Evolutionary conservation across 2,797 vertebrate genomes (phyloP), one percentile per base, ranked within the genome.

Genomic region (Notoglanidium macrostoma): DNA sequence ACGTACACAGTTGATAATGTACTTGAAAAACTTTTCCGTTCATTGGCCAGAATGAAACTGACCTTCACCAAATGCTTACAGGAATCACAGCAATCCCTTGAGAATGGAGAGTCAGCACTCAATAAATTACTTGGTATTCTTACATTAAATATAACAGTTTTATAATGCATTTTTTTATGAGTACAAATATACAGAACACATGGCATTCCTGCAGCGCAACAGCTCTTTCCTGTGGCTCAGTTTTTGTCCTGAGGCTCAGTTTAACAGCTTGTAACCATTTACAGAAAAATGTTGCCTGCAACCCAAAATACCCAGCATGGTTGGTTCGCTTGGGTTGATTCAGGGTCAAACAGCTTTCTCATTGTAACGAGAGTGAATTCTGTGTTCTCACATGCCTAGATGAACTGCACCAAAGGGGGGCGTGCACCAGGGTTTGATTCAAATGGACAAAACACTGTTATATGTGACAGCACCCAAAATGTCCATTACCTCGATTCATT

Each of bases 81-180:
- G 32, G 35, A 68, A 68, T 68, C 67, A 19, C 3, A n/a, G 35
- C 19, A 68, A 35, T 68, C 67, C 6, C 5, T 57, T 1, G 10
- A 73, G 44, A 10, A 26, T 12, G 21, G 1, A 73, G 11, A 51
- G 46, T 51, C 11, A 49, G 44, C 10, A n/a, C 44, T 49, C 72
- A n/a, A 49, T n/a, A 54, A 29, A 51, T 40, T 44, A 73, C 83
- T 51, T 68, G 74, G 49, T 55, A 40, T 79, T 44, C 68, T 86
- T 67, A 57, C 49, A 51, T 74, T 26, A 26, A 49, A 74, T 17
- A 26, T 46, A 73, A 46, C 40, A 61, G 1, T 55, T 15, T 55
- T 55, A 61, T 59, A 59, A 23, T 23, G 19, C 2, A 5, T 23
- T 29, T 5, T 5, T 26, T 26, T 74, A 46, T 49, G 23, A n/a